phyloP scores from a whole-genome alignment of 2,797 vertebrate species.

The Diglossa cyanea region DNA sequence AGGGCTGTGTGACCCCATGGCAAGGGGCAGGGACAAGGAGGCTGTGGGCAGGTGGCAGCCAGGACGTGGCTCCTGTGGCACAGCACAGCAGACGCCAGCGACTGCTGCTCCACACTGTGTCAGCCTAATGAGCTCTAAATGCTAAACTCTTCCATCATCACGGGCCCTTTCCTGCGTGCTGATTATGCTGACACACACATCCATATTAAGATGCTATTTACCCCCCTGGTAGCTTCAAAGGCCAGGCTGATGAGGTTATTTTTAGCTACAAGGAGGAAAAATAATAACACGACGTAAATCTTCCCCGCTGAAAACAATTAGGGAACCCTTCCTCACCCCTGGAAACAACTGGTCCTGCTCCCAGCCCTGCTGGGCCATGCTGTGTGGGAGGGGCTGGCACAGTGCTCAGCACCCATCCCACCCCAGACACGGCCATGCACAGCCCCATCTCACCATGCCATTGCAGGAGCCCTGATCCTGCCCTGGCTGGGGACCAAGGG shows the following conservation, averaged over 20 bases:
- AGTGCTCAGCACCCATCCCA: neutral
- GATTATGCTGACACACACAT: constrained; percentile 65
- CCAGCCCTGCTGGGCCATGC: neutral
- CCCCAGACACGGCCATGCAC: neutral
- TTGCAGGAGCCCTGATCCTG: neutral
- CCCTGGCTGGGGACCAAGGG: neutral
- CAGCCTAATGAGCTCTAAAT: constrained; percentile 64
- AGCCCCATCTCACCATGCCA: neutral
- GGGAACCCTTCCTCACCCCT: neutral
- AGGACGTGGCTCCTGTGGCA: neutral
- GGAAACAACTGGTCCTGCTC: neutral
- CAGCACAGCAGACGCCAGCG: neutral
- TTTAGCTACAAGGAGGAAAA: constrained; percentile 41
- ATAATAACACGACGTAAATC: neutral
- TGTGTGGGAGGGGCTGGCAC: fast-evolving
- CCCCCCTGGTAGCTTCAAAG: constrained; percentile 50
- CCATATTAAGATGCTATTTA: constrained; percentile 65
- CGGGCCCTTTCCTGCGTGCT: constrained; percentile 12
- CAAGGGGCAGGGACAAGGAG: fast-evolving
- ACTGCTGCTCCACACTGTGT: neutral
- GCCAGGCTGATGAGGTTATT: constrained; percentile 66
- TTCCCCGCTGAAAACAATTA: constrained; percentile 10
- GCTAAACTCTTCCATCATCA: constrained; percentile 56
- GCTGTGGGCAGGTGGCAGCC: fast-evolving
- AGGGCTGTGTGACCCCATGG: fast-evolving